Conservation (phyloP, 1,140 invertebrate genomes). For the Pseudomyrmex flavicornis region DNA sequence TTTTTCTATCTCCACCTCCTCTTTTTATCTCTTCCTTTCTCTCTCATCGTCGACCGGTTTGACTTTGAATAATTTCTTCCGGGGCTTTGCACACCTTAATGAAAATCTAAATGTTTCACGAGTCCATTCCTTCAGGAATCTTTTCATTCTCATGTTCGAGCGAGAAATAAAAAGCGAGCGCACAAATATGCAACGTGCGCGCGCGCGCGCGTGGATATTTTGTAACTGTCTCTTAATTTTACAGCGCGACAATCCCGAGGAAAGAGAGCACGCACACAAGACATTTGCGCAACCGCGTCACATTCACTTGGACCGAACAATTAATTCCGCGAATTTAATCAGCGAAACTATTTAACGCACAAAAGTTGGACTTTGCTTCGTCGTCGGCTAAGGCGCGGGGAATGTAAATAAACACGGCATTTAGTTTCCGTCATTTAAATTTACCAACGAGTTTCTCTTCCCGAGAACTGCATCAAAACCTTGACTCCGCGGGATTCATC, state of each 20-base stretch:
- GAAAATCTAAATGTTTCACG: conserved; percentile 81
- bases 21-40: neutral
- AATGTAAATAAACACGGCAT: conserved; percentile 17
- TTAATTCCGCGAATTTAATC: conserved; percentile 30
- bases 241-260: no score
- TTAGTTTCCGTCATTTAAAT: conserved; percentile 34
- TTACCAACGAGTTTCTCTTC: neutral
- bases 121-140: conserved; percentile 9
- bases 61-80: conserved; percentile 70
- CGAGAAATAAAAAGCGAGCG: neutral
- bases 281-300: neutral
- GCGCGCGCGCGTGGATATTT: neutral
- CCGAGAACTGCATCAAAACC: neutral
- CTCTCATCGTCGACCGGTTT: neutral
- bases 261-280: neutral
- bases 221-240: no score
- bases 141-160: neutral
- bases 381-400: neutral
- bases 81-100: conserved; percentile 75
- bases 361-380: conserved; percentile 20
- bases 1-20: neutral
- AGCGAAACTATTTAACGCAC: conserved; percentile 3
- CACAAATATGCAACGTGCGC: neutral
- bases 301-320: neutral
- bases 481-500: neutral